phyloP scores from a whole-genome alignment of 2,888 invertebrate genomes.

The Neocrepidodera transversa region DNA sequence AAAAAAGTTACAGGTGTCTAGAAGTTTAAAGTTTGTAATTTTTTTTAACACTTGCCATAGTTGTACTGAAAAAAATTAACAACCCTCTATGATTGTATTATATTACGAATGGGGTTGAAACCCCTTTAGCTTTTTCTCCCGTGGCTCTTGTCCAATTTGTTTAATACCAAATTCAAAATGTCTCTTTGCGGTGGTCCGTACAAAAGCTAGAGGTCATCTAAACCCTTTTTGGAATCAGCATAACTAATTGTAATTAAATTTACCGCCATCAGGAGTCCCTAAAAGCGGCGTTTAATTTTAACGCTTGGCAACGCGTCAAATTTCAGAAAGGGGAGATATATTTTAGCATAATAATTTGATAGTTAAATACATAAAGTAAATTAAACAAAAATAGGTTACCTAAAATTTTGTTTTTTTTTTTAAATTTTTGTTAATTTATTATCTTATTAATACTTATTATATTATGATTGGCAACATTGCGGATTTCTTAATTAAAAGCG shows the following conservation, averaged over 20 bases:
- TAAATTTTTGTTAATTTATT: too few species aligned
- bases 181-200: conserved; percentile 25
- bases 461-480: too few species aligned
- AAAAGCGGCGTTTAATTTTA: conserved; percentile 24
- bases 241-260: conserved; percentile 35
- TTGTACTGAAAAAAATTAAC: too few species aligned
- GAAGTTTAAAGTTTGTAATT: too few species aligned
- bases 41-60: too few species aligned
- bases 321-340: background rate
- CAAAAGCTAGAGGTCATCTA: conserved; percentile 30
- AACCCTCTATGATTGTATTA: too few species aligned
- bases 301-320: conserved; percentile 21
- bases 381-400: too few species aligned
- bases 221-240: conserved; percentile 34
- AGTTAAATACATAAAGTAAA: too few species aligned
- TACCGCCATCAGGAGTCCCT: conserved; percentile 17
- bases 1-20: too few species aligned
- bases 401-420: too few species aligned
- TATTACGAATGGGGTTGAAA: background rate
- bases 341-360: background rate
- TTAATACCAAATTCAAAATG: conserved; percentile 31
- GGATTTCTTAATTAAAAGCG: too few species aligned
- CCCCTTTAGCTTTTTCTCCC: conserved; percentile 17
- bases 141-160: conserved; percentile 29
- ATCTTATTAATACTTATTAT: too few species aligned